Conservation (phyloP, 2,797 vertebrate genomes). For the Masticophis lateralis region DNA sequence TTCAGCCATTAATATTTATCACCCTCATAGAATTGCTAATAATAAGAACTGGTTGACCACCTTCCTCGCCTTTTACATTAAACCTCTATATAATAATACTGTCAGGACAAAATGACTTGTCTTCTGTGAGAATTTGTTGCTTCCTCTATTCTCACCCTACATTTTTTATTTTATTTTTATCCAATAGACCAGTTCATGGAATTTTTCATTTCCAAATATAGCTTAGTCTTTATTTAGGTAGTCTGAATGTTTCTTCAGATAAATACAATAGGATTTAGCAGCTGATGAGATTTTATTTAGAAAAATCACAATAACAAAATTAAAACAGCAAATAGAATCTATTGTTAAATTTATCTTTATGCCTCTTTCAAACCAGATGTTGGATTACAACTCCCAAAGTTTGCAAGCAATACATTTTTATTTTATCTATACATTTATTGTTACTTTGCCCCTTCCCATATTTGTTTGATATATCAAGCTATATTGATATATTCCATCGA, state of each 20-base stretch:
- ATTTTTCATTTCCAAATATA: constrained; percentile 14
- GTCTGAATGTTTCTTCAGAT: neutral
- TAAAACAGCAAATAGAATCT: neutral
- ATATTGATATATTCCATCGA: neutral
- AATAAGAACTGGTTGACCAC: neutral
- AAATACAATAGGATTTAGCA: neutral
- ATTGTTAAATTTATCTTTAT: neutral
- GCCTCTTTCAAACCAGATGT: neutral
- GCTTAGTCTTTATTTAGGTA: neutral
- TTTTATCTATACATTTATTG: neutral
- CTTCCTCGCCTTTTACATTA: neutral
- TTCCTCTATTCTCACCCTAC: neutral
- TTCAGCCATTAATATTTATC: neutral
- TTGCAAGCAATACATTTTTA: neutral
- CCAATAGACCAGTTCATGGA: neutral
- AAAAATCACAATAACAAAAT: neutral
- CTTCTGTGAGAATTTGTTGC: neutral
- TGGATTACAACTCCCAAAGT: neutral
- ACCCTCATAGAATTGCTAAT: neutral
- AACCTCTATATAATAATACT: neutral
- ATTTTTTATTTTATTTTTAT: neutral
- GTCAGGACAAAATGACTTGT: neutral
- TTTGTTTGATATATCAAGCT: neutral
- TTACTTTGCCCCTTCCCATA: neutral
- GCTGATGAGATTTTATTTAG: neutral